These are phyloP conservation scores for Carduelis carduelis DNA, from an alignment of 2,797 vertebrate genomes.

Conservation along the genomic window DNA sequence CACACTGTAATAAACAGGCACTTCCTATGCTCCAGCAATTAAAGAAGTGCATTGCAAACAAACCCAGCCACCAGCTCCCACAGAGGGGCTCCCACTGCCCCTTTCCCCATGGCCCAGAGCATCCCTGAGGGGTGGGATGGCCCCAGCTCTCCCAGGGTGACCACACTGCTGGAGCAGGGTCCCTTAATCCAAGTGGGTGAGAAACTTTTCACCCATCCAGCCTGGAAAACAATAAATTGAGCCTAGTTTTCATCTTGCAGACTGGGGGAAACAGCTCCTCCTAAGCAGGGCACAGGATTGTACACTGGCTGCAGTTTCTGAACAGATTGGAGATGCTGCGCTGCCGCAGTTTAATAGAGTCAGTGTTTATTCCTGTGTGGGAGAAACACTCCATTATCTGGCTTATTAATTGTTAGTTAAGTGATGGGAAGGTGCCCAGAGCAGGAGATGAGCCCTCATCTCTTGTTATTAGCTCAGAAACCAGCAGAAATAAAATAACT, in stretches of 20 bases:
- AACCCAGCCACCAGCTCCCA: background rate
- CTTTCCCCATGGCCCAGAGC: rapidly evolving
- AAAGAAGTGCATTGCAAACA: background rate
- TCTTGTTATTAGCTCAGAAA: slow-evolving; percentile 52
- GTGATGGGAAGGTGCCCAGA: slow-evolving; percentile 60
- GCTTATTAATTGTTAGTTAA: slow-evolving; percentile 67
- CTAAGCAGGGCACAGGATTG: background rate
- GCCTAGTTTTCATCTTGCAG: background rate
- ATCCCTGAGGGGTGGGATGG: background rate
- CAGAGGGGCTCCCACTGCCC: rapidly evolving
- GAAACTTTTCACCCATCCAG: background rate
- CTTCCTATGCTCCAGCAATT: background rate
- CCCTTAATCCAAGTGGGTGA: rapidly evolving
- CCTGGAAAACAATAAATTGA: background rate
- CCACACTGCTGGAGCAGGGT: rapidly evolving
- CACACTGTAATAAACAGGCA: background rate
- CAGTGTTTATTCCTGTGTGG: slow-evolving; percentile 37
- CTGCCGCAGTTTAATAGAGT: background rate
- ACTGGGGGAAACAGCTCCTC: background rate
- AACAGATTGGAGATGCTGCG: background rate
- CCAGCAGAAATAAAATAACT: slow-evolving; percentile 37
- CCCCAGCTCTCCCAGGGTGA: background rate
- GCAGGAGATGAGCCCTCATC: slow-evolving; percentile 36
- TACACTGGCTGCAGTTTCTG: background rate
- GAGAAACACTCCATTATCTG: slow-evolving; percentile 56